phyloP scores from a whole-genome alignment of 2,888 invertebrate genomes.

The Agrotis puta region DNA sequence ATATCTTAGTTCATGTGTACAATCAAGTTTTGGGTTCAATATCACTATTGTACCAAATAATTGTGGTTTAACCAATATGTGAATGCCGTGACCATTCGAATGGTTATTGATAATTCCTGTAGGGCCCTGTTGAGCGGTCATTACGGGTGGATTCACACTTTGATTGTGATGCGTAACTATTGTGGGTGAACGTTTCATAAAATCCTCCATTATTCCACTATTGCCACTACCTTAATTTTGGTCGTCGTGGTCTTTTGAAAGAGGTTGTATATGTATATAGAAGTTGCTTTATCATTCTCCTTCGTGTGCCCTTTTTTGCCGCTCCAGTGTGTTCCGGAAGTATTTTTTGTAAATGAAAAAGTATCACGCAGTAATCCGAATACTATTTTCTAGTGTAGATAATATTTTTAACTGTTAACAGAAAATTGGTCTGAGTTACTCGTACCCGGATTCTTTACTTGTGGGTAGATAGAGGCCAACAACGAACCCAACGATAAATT shows the following conservation, averaged over 20 bases:
- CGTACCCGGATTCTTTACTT: too few relatives aligned
- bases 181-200: conserved; percentile 18
- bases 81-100: conserved; percentile 21
- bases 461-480: too few relatives aligned
- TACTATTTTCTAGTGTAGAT: neutral
- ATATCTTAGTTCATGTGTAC: conserved; percentile 14
- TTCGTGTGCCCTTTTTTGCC: neutral
- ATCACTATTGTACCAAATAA: conserved; percentile 17
- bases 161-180: conserved; percentile 17
- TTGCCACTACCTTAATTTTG: neutral
- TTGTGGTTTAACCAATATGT: conserved; percentile 38
- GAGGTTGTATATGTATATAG: neutral
- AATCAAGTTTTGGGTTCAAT: conserved; percentile 17
- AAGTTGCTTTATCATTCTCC: neutral
- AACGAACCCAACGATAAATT: too few relatives aligned
- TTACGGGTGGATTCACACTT: conserved; percentile 13
- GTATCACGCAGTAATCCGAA: neutral
- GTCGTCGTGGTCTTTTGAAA: neutral
- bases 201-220: neutral
- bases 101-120: conserved; percentile 44
- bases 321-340: neutral
- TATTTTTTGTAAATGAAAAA: too few relatives aligned
- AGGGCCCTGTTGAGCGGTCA: conserved; percentile 15
- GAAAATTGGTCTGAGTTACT: too few relatives aligned
- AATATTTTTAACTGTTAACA: too few relatives aligned